phyloP scores from a whole-genome alignment of 2,888 invertebrate species.

The Scaptomyza flava region DNA sequence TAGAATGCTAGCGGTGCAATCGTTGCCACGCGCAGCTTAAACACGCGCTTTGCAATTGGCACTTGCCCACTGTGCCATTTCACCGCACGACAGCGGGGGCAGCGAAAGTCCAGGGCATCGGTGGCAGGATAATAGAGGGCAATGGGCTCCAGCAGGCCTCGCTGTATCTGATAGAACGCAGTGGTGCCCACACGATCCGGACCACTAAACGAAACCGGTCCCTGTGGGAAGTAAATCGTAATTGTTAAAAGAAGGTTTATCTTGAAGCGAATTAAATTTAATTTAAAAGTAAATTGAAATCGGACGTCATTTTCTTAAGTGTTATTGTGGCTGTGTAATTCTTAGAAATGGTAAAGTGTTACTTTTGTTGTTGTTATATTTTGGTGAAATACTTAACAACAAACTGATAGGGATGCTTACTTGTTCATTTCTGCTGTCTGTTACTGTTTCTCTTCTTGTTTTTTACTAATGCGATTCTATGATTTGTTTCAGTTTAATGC shows the following conservation, averaged over 20 bases:
- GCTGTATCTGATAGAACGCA: slow-evolving; percentile 94
- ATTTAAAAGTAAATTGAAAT: slow-evolving; percentile 8
- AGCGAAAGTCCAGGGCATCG: slow-evolving; percentile 88
- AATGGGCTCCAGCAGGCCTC: slow-evolving; percentile 89
- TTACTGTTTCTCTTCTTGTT: neutral
- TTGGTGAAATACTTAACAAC: neutral
- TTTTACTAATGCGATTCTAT: neutral
- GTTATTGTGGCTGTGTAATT: neutral
- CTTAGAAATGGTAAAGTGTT: neutral
- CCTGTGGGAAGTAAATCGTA: slow-evolving; percentile 85
- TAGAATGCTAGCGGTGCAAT: slow-evolving; percentile 91
- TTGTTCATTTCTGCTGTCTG: neutral
- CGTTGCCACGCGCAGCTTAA: slow-evolving; percentile 90
- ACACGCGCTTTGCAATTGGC: slow-evolving; percentile 91
- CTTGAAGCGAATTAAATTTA: neutral
- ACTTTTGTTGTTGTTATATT: neutral
- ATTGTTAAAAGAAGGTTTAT: neutral
- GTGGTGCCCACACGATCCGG: slow-evolving; percentile 95
- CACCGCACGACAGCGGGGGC: slow-evolving; percentile 88
- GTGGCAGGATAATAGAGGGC: slow-evolving; percentile 89
- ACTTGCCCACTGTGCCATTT: slow-evolving; percentile 91
- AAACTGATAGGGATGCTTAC: neutral
- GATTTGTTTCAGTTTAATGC: neutral
- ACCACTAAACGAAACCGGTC: slow-evolving; percentile 94
- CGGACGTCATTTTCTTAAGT: neutral